These are phyloP conservation scores for Paratrypauchen microcephalus DNA, from an alignment of 2,797 vertebrate genomes.

Conservation along the genomic window DNA sequence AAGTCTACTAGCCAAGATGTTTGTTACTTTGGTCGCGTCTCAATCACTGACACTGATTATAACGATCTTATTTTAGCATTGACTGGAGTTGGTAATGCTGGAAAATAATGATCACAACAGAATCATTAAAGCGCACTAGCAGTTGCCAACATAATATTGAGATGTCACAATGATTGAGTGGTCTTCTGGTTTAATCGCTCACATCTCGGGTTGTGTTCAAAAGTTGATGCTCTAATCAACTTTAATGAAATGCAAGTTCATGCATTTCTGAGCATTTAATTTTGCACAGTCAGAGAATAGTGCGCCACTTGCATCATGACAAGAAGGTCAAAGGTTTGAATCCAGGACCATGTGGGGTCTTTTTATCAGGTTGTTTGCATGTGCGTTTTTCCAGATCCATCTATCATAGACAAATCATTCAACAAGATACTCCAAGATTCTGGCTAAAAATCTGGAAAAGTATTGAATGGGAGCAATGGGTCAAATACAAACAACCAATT, in stretches of 20 bases:
- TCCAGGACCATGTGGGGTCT: background rate
- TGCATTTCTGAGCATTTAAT: background rate
- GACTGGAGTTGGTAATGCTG: slow-evolving; percentile 19
- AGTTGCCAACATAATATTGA: background rate
- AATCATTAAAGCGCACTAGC: slow-evolving; percentile 2
- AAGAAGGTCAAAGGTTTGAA: background rate
- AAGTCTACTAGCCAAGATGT: slow-evolving; percentile 53
- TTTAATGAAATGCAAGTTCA: slow-evolving; percentile 1
- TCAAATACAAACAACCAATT: too few species aligned
- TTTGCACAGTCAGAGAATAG: background rate
- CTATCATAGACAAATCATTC: too few species aligned
- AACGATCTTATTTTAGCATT: slow-evolving; percentile 9
- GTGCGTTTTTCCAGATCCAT: too few species aligned
- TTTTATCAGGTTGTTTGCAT: background rate
- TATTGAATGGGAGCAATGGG: too few species aligned
- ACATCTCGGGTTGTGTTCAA: slow-evolving; percentile 1
- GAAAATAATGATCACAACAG: background rate
- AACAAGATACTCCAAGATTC: too few species aligned
- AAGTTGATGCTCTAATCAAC: slow-evolving; percentile 1
- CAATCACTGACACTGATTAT: slow-evolving; percentile 13
- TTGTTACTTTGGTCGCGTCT: slow-evolving; percentile 42
- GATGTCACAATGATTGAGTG: background rate
- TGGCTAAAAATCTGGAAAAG: too few species aligned
- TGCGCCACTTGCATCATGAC: background rate
- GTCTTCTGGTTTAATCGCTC: slow-evolving; percentile 7